Evolutionary conservation across 2,888 invertebrate species (phyloP).

Genomic region (Limulus polyphemus): DNA sequence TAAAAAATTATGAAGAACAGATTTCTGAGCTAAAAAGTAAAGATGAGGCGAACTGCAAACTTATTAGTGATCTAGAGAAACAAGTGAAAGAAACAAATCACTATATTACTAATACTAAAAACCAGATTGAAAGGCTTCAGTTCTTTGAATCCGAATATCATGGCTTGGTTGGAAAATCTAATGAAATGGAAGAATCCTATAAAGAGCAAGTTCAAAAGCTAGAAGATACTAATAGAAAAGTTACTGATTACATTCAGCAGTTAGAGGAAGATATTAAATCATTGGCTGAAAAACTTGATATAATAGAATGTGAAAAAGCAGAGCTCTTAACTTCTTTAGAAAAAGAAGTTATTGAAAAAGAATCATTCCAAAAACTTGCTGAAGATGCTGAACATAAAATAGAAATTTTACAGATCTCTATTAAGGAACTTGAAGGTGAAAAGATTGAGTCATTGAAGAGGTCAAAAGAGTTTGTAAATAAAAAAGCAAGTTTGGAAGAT

Average conservation of each 20-base stretch:
- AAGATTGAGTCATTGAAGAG: not conserved
- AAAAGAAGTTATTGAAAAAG: no score
- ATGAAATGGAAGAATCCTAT: not conserved
- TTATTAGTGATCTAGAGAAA: no score
- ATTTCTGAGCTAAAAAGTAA: no score
- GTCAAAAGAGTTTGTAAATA: constrained; percentile 4
- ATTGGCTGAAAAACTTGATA: no score
- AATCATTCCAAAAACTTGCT: no score
- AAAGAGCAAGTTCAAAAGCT: not conserved
- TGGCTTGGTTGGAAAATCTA: not conserved
- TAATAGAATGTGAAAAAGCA: no score
- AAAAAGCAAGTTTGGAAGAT: not conserved
- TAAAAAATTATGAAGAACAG: no score
- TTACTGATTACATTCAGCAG: not conserved
- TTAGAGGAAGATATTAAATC: no score
- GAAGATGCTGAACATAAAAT: no score
- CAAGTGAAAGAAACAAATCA: not conserved
- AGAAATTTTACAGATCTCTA: no score
- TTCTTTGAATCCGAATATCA: constrained; percentile 13
- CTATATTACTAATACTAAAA: not conserved
- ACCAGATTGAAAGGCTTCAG: constrained; percentile 7
- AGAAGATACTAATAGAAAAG: not conserved
- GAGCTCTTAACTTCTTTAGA: no score
- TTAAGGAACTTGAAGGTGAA: not conserved
- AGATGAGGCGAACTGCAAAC: no score